Evolutionary conservation across 2,797 vertebrate genomes (phyloP), one percentile per base, ranked within the genome.

Genomic region (Champsocephalus gunnari): DNA sequence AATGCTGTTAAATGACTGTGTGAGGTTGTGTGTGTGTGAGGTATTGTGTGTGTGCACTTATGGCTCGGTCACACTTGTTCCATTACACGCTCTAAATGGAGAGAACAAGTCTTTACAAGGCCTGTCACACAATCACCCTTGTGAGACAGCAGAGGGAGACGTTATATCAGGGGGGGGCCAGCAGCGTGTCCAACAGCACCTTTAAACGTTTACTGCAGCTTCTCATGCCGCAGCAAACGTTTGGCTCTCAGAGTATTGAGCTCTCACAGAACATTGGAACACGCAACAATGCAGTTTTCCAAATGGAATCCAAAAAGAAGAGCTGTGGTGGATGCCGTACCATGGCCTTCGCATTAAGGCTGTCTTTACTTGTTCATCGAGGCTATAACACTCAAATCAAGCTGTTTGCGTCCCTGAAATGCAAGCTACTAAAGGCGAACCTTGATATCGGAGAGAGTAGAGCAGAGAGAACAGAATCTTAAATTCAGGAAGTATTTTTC

Each of bases 11-110:
- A 38, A 21, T 73, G 58, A 51, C 71, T 61, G 34, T 69, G 44
- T 69, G 32, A 60, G 48, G 54, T n/a, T 69, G 21, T 21, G n/a
- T 58, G 28, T 28, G 57, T 80, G 56, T 69, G 32, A 60, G 48
- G 50, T 69, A n/a, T 57, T 19, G 56, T 63, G 54, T 79, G 13
- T 45, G 50, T 56, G 69, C 73, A 66, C 21, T 50, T 53, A 41
- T 19, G 1, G 51, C 65, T 73, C 47, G 41, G 57, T 77, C 47
- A 41, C 61, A 71, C 63, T 72, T 62, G 70, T 75, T 77, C 67
- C 69, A 63, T 60, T 59, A 79, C 59, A 62, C 58, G 70, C 64
- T 79, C 56, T 58, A 51, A 51, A 68, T 58, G 47, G 44, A 75
- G 43, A 53, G 32, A 44, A 59, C 24, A n/a, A 49, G 19, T 77